Conservation (phyloP, 2,113 vertebrate species). For the Caracal caracal region DNA sequence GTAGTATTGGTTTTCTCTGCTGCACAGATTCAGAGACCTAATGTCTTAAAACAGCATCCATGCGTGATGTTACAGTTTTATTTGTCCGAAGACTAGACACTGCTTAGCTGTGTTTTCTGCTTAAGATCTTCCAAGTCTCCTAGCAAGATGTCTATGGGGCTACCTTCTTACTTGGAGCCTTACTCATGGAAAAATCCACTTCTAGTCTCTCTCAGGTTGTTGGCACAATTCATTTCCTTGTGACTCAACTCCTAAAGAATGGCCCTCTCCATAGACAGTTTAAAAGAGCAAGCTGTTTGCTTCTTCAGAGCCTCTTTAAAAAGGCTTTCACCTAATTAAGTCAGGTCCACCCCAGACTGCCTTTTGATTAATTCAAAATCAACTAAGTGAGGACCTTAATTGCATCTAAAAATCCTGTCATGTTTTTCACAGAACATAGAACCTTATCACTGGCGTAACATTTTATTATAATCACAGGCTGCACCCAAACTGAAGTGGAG, state of each 20-base stretch:
- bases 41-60: not conserved
- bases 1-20: not conserved
- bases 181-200: not conserved
- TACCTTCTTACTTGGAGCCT: not conserved
- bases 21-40: not conserved
- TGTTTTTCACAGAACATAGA: not conserved
- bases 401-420: not conserved
- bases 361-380: not conserved
- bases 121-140: not conserved
- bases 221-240: not conserved
- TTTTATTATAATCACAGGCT: not conserved
- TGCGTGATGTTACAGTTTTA: not conserved
- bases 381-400: not conserved
- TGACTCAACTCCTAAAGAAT: not conserved
- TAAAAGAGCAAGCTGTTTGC: not conserved
- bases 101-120: not conserved
- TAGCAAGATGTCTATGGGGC: not conserved
- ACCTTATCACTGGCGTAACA: not conserved
- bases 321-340: not conserved
- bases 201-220: not conserved
- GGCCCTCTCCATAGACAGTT: not conserved
- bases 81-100: not conserved
- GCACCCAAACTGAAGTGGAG: not conserved
- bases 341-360: not conserved
- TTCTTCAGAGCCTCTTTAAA: not conserved